Evolutionary conservation across 2,888 invertebrate genomes (phyloP).

Genomic region (Rotaria magnacalcarata): DNA sequence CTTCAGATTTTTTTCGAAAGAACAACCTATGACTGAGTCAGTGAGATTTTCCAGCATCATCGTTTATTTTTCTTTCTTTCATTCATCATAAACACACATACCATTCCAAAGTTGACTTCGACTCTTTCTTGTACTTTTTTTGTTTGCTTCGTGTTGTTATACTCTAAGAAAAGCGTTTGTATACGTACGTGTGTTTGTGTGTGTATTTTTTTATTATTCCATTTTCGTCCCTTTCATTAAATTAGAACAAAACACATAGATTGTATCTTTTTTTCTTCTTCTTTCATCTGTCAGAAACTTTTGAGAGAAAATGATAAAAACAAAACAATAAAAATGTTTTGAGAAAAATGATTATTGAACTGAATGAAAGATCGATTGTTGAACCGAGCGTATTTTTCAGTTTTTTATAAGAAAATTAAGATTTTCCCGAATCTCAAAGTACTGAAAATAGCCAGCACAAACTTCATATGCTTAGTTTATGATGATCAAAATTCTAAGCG

Average conservation of each 20-base stretch:
- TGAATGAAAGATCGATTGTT: too few species aligned
- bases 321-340: too few species aligned
- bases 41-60: constrained; percentile 5
- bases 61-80: background rate
- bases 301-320: too few species aligned
- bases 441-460: too few species aligned
- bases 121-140: background rate
- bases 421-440: too few species aligned
- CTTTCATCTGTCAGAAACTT: too few species aligned
- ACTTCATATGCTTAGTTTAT: too few species aligned
- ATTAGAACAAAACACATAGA: background rate
- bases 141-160: background rate
- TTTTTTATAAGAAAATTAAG: too few species aligned
- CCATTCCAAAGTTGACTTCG: background rate
- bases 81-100: background rate
- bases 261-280: background rate
- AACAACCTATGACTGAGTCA: background rate
- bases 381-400: too few species aligned
- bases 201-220: background rate
- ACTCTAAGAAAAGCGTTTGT: constrained; percentile 8
- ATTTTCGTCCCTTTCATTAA: background rate
- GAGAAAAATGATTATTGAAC: too few species aligned
- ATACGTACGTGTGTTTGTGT: background rate
- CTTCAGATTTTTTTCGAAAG: background rate
- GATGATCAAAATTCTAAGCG: too few species aligned